Base-by-base conservation (phyloP, 2,888 invertebrate species). In the Eupithecia pulchellata region DNA sequence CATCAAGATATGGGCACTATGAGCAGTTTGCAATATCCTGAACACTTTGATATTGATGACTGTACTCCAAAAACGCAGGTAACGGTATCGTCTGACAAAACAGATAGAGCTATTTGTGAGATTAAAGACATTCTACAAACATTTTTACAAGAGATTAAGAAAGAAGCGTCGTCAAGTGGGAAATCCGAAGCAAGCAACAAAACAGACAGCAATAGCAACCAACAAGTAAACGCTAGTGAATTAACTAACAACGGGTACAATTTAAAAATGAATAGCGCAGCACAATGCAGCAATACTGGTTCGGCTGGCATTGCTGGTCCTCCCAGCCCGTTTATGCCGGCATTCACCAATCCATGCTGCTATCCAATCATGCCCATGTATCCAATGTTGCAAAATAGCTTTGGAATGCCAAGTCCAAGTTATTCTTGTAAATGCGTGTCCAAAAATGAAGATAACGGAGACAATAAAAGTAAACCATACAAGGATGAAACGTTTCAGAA, bases 71-170 rank as follows among this genome's bases (percentile, higher is more conserved):
- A 87, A 79, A 85, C 85, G 9, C 86, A 87, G 74, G 85, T 87
- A 60, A 84, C 82, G 0, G 84, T 85, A 47, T 73, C 77, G 34
- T 80, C 81, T 47, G 76, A 91, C 60, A 91, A 89, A 84, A 91
- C 92, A 6, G 92, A 92, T 68, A 90, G 88, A 82, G 87, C 92
- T 2, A 79, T 93, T n/a, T 84, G 80, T 71, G 93, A 93, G 89
- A 93, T 93, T 64, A 93, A 93, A 82, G 87, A 91, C 68, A 90
- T 93, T 64, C 81, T 93, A 14, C 91, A 92, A 81, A 89, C 72
- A 67, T 93, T 93, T 74, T 78, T 93, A 63, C 84, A 86, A 58
- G 92, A 93, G 83, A 90, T 93, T 71, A 93, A 92, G 74, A 92
- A 89, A 77, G 91, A 92, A 74, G 72, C 81, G 17, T 80, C 86